Evolutionary conservation across 2,888 invertebrate species (phyloP), one percentile per base, ranked within the genome.

Genomic region (Myathropa florea): DNA sequence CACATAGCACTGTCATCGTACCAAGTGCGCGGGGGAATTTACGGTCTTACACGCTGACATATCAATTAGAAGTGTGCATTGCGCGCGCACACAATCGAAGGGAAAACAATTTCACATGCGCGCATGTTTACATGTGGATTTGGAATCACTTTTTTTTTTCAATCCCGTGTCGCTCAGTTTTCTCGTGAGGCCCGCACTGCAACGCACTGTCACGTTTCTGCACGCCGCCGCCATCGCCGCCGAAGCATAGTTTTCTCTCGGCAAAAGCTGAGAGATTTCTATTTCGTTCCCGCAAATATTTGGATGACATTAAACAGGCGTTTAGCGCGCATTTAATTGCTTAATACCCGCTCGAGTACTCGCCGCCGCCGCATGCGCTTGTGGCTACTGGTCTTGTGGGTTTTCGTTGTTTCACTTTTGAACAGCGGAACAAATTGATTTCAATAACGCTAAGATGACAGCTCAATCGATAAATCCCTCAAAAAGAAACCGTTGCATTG

Each of bases 61-160:
- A 86, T 86, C 86, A 86, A 86, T 86, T 83, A 86, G 86, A 86
- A 86, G 82, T 82, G 82, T 72, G 68, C 81, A 67, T 12, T 14
- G 55, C 33, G 70, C 73, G 28, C 57, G 46, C 72, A 78, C 82
- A 75, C 67, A 70, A 68, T 82, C 70, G 75, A 86, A 86, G 86
- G 86, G 86, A 86, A 86, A 86, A 83, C 86, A 78, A 78, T 85
- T 85, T 82, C 73, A 82, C 82, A 73, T 67, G 80, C 64, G 60
- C 65, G 60, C 81, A 68, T 84, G 80, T 80, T 84, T 68, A 84
- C 84, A 84, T 68, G 84, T 63, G 71, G 75, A 67, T 55, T 65
- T 72, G 60, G 23, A 21, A 57, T 70, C 60, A 28, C 30, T 61
- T 61, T 61, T 46, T 46, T 33, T 64, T 10, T 55, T 7, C 10